Base-by-base conservation (phyloP, 2,888 invertebrate genomes). In the Ceraclea dissimilis region DNA sequence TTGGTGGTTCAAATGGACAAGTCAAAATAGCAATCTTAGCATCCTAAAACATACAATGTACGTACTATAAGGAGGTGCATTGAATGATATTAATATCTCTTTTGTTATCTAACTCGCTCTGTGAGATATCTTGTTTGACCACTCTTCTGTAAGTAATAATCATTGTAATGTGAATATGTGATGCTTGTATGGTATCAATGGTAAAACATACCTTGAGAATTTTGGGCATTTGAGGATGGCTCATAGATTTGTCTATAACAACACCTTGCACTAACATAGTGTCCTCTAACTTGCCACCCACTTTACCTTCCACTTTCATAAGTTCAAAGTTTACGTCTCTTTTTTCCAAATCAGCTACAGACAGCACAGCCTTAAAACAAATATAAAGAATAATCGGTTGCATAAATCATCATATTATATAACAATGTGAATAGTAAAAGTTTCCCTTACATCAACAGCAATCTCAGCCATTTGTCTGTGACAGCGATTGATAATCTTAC, bases 221-320 rank as follows among this genome's bases (percentile, higher is more conserved):
- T 79, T 96, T 97, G 0, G 98, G 98, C 99, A 99, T 99, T 78
- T 99, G 99, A 34, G 98, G 94, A 76, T 99, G 98, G 66, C 95
- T 95, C 84, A 98, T 93, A 63, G 97, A 96, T 76, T 99, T 99
- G 71, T 99, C 98, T 13, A 99, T 85, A 60, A 99, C 88, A 1
- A 99, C 99, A 56, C 99, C 99, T 64, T 88, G 90, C 17, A 99
- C 96, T 58, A 99, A 79, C 77, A 92, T 84, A 0, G 98, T 94
- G 71, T 99, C 99, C 71, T 99, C 99, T 75, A 99, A 83, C 59
- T 90, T 86, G 2, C 98, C 99, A 17, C 99, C 99, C 1, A 85
- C 95, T 77, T 99, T 99, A 18, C 94, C 94, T 70, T 96, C 95
- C 57, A 99, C 89, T 74, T 99, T 99, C 70, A 99, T 99, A 65